phyloP scores from a whole-genome alignment of 1,140 invertebrate genomes.

The Globodera rostochiensis region DNA sequence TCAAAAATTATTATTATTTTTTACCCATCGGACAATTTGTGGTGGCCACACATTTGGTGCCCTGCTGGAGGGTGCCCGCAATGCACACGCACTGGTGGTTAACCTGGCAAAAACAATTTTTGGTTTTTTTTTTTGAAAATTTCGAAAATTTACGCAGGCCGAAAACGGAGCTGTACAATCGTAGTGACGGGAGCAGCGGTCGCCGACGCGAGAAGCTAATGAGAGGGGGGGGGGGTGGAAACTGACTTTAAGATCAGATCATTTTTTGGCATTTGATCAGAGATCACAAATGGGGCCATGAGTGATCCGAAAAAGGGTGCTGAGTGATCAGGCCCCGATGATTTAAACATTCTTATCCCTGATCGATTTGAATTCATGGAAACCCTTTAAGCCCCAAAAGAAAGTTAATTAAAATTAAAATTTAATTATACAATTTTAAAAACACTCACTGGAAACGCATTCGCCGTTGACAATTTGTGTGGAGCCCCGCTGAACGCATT shows the following conservation, averaged over 20 bases:
- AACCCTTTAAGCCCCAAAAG: background rate
- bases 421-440: constrained; percentile 6
- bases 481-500: constrained; percentile 64
- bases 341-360: too few relatives aligned
- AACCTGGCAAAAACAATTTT: background rate
- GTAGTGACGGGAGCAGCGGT: constrained; percentile 64
- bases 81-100: constrained; percentile 64
- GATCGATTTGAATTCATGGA: too few relatives aligned
- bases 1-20: background rate
- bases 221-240: background rate
- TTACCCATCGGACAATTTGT: constrained; percentile 61
- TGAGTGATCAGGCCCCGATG: too few relatives aligned
- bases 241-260: too few relatives aligned
- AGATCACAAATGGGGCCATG: too few relatives aligned
- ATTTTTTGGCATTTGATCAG: too few relatives aligned
- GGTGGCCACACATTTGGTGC: constrained; percentile 59
- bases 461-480: constrained; percentile 62
- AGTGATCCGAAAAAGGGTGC: too few relatives aligned
- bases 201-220: constrained; percentile 59
- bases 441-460: constrained; percentile 58
- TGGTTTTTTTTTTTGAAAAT: too few relatives aligned
- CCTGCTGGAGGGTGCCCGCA: constrained; percentile 63
- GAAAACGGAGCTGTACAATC: constrained; percentile 65
- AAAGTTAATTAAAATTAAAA: background rate
- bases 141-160: constrained; percentile 54